Evolutionary conservation across 2,888 invertebrate species (phyloP).

Genomic region (Patella ulyssiponensis): DNA sequence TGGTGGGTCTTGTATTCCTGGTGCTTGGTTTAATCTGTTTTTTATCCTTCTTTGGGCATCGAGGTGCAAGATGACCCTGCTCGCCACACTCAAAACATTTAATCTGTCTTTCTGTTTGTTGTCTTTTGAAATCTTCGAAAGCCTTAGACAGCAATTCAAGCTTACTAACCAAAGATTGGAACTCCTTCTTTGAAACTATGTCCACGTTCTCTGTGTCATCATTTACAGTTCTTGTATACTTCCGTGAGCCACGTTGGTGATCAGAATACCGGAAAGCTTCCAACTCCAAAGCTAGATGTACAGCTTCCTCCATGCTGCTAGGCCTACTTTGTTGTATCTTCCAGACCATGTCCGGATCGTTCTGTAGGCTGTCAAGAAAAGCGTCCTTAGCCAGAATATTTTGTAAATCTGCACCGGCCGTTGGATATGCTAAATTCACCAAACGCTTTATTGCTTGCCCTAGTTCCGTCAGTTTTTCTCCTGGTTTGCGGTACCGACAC

Average conservation of each 20-base stretch:
- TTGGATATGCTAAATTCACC: slow-evolving; percentile 1
- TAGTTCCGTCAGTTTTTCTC: not conserved
- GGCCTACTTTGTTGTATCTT: slow-evolving; percentile 11
- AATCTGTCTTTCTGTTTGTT: not conserved
- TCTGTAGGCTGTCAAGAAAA: not conserved
- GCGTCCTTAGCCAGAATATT: slow-evolving; percentile 10
- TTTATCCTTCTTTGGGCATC: not conserved
- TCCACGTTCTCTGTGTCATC: no score
- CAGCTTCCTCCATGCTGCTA: slow-evolving; percentile 12
- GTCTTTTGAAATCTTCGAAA: not conserved
- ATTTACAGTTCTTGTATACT: not conserved
- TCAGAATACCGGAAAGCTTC: not conserved
- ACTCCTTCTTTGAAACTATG: no score
- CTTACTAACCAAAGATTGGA: no score
- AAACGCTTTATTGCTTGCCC: not conserved
- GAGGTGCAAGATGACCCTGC: not conserved
- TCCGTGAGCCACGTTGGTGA: not conserved
- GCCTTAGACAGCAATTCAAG: no score
- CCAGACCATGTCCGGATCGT: slow-evolving; percentile 4
- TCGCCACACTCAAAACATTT: not conserved
- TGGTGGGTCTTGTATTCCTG: not conserved
- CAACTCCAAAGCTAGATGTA: slow-evolving; percentile 2
- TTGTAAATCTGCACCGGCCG: not conserved
- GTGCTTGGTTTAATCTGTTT: not conserved
- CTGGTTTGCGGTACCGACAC: not conserved